A percentile compares a stretch with the other conserved stretches of the same genome.
Evolutionary conservation across 2,113 vertebrate species (phyloP).

Genomic region (Platysteira castanea): DNA sequence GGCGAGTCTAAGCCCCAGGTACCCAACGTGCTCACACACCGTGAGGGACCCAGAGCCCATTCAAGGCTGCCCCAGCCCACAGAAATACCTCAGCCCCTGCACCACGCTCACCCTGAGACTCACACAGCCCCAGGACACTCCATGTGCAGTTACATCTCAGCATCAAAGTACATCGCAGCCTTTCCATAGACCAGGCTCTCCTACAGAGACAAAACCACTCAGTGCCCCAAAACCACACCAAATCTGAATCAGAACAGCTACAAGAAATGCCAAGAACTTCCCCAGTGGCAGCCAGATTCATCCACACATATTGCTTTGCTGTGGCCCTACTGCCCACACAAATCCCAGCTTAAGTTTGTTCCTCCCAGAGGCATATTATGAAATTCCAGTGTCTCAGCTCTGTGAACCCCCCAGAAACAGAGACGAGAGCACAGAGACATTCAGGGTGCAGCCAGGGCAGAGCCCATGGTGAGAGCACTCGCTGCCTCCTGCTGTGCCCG

Average conservation of each 20-base stretch:
- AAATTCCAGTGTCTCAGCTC: not conserved
- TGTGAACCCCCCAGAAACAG: not conserved
- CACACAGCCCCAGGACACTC: not conserved
- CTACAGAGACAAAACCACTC: not conserved
- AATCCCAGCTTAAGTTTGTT: not conserved
- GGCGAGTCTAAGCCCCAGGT: not conserved
- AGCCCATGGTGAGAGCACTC: accelerated
- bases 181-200: accelerated
- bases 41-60: not conserved
- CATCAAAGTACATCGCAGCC: not conserved
- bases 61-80: not conserved
- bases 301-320: not conserved
- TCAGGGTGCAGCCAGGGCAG: not conserved
- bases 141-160: not conserved
- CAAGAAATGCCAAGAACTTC: not conserved
- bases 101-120: not conserved
- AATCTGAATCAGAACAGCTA: not conserved
- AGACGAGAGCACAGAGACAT: not conserved
- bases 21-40: accelerated
- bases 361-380: not conserved
- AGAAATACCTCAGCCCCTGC: not conserved
- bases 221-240: not conserved
- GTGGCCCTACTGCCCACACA: not conserved
- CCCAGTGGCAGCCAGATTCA: not conserved
- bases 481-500: not conserved